Conservation (phyloP, 2,888 invertebrate genomes). For the Diadegma fenestrale region DNA sequence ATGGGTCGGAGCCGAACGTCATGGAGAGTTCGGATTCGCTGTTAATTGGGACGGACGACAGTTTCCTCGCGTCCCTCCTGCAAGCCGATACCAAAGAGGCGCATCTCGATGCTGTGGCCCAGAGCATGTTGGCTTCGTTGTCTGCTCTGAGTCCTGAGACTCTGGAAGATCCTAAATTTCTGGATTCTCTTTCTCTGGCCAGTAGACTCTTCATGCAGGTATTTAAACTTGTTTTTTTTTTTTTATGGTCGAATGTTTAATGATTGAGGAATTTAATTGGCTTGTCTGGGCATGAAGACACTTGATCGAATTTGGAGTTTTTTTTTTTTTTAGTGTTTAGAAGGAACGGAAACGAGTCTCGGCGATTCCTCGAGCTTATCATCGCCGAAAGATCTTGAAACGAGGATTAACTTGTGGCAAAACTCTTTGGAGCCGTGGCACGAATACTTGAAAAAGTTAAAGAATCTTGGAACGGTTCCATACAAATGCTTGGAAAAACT, state of each 20-base stretch:
- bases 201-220: constrained; percentile 56
- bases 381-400: constrained; percentile 37
- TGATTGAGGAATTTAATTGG: neutral
- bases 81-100: constrained; percentile 4
- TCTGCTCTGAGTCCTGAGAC: constrained; percentile 28
- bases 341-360: constrained; percentile 58
- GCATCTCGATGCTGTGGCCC: constrained; percentile 42
- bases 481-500: constrained; percentile 71
- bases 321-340: constrained; percentile 51
- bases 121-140: constrained; percentile 43
- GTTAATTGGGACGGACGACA: constrained; percentile 7
- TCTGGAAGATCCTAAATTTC: constrained; percentile 23
- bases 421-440: constrained; percentile 77
- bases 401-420: constrained; percentile 67
- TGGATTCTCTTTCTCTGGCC: constrained; percentile 46
- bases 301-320: neutral
- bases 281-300: neutral
- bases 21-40: constrained; percentile 7
- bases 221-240: neutral
- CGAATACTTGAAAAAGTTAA: constrained; percentile 75
- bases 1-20: neutral
- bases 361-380: constrained; percentile 28
- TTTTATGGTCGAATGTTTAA: neutral
- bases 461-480: constrained; percentile 70
- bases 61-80: neutral